Evolutionary conservation across 2,888 invertebrate genomes (phyloP), one percentile per base, ranked within the genome.

Genomic region (Rhagophthalmus giganteus): DNA sequence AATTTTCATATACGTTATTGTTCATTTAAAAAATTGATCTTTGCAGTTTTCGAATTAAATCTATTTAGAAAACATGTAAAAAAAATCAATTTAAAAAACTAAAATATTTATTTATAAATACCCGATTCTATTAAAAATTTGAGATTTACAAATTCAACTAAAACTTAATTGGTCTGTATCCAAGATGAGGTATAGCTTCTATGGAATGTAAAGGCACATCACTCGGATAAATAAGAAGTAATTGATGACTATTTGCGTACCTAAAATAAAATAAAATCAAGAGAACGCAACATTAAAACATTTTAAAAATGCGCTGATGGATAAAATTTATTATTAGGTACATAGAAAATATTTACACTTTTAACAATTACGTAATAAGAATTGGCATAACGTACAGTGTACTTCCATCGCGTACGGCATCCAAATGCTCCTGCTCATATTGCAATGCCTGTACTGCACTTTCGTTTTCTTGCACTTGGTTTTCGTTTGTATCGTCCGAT

Each of bases 341-440:
- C 40, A 37, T 45, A 41, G 47, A 52, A 46, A 41, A 38, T 44
- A 38, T 44, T 15, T 50, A 50, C 50, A 50, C n/a, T n/a, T n/a
- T n/a, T n/a, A 46, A 52, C 20, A 34, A 20, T 32, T 62, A 66
- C 13, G 63, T 57, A 50, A 69, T 69, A 56, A 68, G 60, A 40
- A 72, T 67, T 32, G 69, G 69, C 70, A 69, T 67, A 56, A 76
- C 77, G 63, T 70, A 78, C 67, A 79, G 65, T 24, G 74, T 72
- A 55, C 76, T 78, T 12, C 73, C 72, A 47, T 71, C 71, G 11
- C 74, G 72, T 14, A 67, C 66, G 8, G 74, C 68, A 39, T 76
- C 75, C 25, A 77, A 60, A 2, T 76, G 74, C 63, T 78, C 78
- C 48, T 74, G 68, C 2, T 74, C 76, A 39, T 69, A 71, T 31